phyloP scores from a whole-genome alignment of 2,797 vertebrate genomes.

The Rhyacichthys aspro region DNA sequence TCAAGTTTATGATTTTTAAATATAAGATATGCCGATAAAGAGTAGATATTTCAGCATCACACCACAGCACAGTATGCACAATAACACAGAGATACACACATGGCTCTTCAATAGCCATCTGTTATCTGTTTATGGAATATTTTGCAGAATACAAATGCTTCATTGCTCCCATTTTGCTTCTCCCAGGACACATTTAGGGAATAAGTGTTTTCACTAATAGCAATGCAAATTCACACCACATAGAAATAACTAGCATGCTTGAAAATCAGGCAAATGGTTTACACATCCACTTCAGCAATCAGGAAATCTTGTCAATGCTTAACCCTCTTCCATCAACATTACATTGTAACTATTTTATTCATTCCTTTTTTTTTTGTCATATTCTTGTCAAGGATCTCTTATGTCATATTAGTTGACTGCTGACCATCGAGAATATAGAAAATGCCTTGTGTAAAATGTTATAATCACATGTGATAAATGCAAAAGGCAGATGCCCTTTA shows the following conservation, averaged over 20 bases:
- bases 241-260: conserved; percentile 4
- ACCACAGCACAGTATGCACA: neutral
- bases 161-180: conserved; percentile 13
- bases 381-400: neutral
- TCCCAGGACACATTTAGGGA: conserved; percentile 18
- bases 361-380: neutral
- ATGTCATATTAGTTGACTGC: too few species aligned
- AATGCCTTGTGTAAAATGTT: too few species aligned
- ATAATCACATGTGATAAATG: too few species aligned
- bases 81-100: conserved; percentile 1
- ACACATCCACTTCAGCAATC: conserved; percentile 7
- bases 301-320: neutral
- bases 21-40: neutral
- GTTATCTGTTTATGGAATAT: conserved; percentile 10
- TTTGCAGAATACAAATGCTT: conserved; percentile 19
- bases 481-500: too few species aligned
- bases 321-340: neutral
- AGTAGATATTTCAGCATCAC: neutral
- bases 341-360: conserved; percentile 1
- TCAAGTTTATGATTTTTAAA: too few species aligned
- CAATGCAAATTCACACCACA: conserved; percentile 16
- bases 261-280: conserved; percentile 1
- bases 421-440: too few species aligned
- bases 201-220: conserved; percentile 23
- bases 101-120: conserved; percentile 5